Percentiles rank a stretch among this genome's conserved stretches.
phyloP scores from a whole-genome alignment of 2,113 vertebrate species.

The Neoarius graeffei region DNA sequence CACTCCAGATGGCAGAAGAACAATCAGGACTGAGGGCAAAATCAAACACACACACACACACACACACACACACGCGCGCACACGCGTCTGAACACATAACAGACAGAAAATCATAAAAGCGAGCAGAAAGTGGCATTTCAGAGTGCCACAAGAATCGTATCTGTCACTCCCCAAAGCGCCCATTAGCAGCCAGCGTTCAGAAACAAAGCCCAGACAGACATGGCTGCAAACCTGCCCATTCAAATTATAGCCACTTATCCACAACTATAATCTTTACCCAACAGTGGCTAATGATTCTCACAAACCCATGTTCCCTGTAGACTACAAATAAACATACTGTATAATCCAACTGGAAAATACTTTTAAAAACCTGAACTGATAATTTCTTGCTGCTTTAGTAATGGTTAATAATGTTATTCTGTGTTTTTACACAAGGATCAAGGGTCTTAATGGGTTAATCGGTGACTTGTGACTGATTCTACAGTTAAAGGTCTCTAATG shows the following conservation, averaged over 20 bases:
- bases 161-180: neutral
- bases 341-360: neutral
- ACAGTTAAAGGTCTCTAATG: neutral
- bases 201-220: neutral
- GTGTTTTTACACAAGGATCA: neutral
- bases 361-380: neutral
- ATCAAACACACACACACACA: conserved; percentile 28
- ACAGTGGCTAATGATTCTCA: neutral
- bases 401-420: neutral
- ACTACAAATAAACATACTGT: neutral
- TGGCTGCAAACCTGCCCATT: neutral
- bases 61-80: no score
- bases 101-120: neutral
- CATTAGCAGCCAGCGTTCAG: conserved; percentile 4
- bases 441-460: neutral
- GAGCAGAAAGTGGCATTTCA: neutral
- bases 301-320: neutral
- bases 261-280: neutral
- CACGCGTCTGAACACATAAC: neutral
- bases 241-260: neutral
- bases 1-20: conserved; percentile 42
- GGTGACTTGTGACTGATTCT: neutral
- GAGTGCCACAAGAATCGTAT: neutral
- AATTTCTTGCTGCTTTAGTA: neutral
- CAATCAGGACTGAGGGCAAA: conserved; percentile 38